Conservation (phyloP, 2,888 invertebrate genomes). For the Philhelius pedissequus region DNA sequence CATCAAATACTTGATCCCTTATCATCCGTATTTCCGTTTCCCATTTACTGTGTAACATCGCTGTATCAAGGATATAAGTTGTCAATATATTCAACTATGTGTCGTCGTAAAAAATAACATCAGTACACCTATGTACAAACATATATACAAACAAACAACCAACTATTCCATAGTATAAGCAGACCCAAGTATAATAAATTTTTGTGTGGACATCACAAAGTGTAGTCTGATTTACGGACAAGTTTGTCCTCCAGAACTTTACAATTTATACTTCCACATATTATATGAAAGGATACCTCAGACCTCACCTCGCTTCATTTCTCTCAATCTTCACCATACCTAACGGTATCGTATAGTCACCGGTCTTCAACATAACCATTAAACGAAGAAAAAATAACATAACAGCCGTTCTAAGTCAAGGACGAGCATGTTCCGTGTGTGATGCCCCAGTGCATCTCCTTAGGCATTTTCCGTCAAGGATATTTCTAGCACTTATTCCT, state of each 20-base stretch:
- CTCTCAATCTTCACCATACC: too few species aligned
- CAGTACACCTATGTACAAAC: not conserved
- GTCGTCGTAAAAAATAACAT: not conserved
- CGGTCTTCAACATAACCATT: not conserved
- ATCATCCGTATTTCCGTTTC: not conserved
- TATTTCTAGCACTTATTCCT: constrained; percentile 50
- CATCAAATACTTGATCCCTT: not conserved
- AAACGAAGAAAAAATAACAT: not conserved
- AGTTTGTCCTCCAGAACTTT: constrained; percentile 49
- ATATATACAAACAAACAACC: too few species aligned
- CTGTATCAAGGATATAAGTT: constrained; percentile 5
- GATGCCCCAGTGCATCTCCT: constrained; percentile 53
- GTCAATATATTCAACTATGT: not conserved
- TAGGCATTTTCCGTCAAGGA: constrained; percentile 56
- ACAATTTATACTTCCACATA: constrained; percentile 52
- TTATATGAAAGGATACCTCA: constrained; percentile 41
- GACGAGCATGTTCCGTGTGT: constrained; percentile 36
- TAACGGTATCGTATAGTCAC: not conserved
- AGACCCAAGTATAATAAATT: constrained; percentile 55
- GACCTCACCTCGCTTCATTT: not conserved
- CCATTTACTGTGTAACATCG: not conserved
- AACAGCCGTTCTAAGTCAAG: constrained; percentile 53
- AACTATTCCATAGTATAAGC: not conserved
- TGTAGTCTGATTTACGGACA: constrained; percentile 59
- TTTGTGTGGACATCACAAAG: constrained; percentile 51